Percentiles rank a stretch among this genome's conserved stretches.
phyloP scores from a whole-genome alignment of 1,140 invertebrate species.

The Triops cancriformis region DNA sequence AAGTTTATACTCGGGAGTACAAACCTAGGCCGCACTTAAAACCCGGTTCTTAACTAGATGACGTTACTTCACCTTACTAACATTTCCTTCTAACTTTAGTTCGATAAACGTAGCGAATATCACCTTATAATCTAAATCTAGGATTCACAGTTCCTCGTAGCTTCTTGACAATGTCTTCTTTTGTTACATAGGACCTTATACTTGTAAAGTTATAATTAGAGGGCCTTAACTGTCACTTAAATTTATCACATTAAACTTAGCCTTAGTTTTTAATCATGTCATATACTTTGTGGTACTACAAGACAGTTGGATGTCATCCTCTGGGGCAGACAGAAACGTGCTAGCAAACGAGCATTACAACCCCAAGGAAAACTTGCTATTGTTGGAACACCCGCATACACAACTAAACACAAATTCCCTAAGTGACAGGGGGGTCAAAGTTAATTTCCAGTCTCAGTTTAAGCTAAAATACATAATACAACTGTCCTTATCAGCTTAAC shows the following conservation, averaged over 20 bases:
- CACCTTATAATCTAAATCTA: background rate
- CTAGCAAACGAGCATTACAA: background rate
- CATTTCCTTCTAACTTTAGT: background rate
- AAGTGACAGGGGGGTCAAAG: background rate
- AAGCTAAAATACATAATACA: background rate
- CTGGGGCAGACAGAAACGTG: background rate
- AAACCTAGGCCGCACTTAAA: slow-evolving; percentile 13
- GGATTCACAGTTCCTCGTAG: background rate
- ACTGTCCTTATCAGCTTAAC: slow-evolving; percentile 10
- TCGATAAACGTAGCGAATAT: background rate
- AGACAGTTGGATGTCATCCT: background rate
- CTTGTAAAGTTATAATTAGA: slow-evolving; percentile 2
- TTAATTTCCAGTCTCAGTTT: background rate
- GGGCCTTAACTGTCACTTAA: background rate
- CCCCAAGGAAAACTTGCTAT: background rate
- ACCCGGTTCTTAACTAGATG: background rate
- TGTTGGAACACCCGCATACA: background rate
- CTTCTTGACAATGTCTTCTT: background rate
- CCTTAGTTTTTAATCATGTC: background rate
- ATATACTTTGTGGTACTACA: background rate
- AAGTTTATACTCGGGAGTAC: background rate
- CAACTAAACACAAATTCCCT: background rate
- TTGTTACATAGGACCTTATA: background rate
- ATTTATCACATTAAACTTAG: slow-evolving; percentile 7
- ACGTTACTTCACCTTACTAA: background rate